Evolutionary conservation across 2,113 vertebrate species (phyloP), one percentile per base, ranked within the genome.

Genomic region (Suricata suricatta): DNA sequence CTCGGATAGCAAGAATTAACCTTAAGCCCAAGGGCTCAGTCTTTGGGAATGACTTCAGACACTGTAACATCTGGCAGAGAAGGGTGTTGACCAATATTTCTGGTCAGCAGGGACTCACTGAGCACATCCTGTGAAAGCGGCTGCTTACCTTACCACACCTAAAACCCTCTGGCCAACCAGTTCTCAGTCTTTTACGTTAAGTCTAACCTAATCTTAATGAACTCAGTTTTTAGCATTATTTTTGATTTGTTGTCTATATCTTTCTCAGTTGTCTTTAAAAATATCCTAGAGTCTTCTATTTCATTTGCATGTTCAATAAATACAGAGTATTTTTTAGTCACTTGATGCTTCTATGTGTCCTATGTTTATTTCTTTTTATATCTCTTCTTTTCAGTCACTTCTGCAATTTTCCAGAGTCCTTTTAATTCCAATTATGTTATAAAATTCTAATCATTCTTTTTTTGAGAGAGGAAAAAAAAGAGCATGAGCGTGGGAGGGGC

Each of bases 241-340:
- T 84, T 84, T 21, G 11, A 69, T n/a, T 60, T 90, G 16, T 69
- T 69, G 10, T 50, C 7, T 92, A 38, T 38, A 83, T 72, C 33
- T 85, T 94, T 92, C 86, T 66, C 7, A 54, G 3, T 54, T 97
- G 63, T 88, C 29, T 85, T 84, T 81, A 86, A 79, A 94, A 95
- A 89, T 94, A 5, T 1, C 80, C 5, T 74, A 64, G 8, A 50
- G 1, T 76, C 60, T 90, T 79, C 44, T 5, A 14, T 81, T 82
- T 95, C 38, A 92, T 93, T 96, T 95, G 41, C 63, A 85, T 71
- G 88, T 92, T 44, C n/a, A 95, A 4, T 95, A 33, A 97, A 80
- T 29, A 82, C n/a, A 63, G 10, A 25, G 8, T 81, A 23, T 83
- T 92, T 94, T 80, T 82, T 90, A 80, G 52, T 77, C n/a, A 57